Percentiles rank a stretch among this genome's conserved stretches.
phyloP scores from a whole-genome alignment of 2,888 invertebrate species.

The Cyaniris semiargus region DNA sequence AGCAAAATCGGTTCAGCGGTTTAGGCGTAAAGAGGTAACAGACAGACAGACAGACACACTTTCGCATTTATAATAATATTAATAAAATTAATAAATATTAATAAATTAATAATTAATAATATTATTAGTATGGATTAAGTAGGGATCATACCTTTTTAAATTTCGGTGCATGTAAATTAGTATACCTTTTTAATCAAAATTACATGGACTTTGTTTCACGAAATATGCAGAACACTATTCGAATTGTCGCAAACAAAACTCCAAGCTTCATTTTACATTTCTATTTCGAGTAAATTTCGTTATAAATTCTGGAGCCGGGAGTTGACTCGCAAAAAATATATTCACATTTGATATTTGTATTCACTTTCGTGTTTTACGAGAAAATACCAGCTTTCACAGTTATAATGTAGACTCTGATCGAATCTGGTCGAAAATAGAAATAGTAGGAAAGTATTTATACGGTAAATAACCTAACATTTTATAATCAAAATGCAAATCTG shows the following conservation, averaged over 20 bases:
- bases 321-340: slow-evolving; percentile 24
- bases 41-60: no score
- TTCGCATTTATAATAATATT: no score
- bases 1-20: no score
- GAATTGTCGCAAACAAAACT: slow-evolving; percentile 19
- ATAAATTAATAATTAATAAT: no score
- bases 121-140: no score
- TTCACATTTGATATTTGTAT: slow-evolving; percentile 27
- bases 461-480: not conserved
- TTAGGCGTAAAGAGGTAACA: no score
- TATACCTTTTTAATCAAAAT: not conserved
- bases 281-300: slow-evolving; percentile 22
- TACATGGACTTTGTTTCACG: not conserved
- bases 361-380: slow-evolving; percentile 21
- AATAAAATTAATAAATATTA: no score
- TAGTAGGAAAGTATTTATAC: not conserved
- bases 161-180: not conserved
- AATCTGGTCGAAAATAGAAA: not conserved
- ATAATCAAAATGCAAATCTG: not conserved
- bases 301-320: slow-evolving; percentile 5
- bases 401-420: not conserved
- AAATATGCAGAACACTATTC: slow-evolving; percentile 12
- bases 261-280: slow-evolving; percentile 24
- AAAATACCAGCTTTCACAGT: not conserved
- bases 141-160: no score